Conservation (phyloP, 2,113 vertebrate species). For the Saguinus midas region DNA sequence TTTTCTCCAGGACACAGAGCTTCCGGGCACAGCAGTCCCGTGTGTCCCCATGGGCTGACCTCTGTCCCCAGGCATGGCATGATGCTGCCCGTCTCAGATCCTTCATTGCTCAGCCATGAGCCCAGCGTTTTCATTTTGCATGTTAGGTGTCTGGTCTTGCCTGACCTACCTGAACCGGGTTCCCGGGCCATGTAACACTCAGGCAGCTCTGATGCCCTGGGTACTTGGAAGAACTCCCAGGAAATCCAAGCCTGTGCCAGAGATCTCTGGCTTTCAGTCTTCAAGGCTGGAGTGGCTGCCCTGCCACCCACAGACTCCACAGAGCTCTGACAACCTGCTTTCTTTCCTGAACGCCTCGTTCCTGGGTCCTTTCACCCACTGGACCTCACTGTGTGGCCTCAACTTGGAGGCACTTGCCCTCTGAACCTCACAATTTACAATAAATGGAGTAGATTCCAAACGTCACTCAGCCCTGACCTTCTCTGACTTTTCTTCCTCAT, state of each 20-base stretch:
- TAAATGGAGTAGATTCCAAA: neutral
- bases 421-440: neutral
- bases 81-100: neutral
- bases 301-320: neutral
- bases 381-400: neutral
- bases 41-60: neutral
- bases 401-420: neutral
- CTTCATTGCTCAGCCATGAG: neutral
- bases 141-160: neutral
- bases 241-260: neutral
- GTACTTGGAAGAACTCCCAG: neutral
- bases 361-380: neutral
- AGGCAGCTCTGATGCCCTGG: neutral
- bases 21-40: neutral
- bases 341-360: neutral
- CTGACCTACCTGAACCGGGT: neutral
- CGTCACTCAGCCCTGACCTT: neutral
- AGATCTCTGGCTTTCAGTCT: neutral
- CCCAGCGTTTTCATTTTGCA: neutral
- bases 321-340: rapidly evolving
- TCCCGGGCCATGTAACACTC: neutral
- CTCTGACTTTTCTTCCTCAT: neutral
- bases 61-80: neutral
- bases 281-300: neutral
- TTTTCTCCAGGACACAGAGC: neutral